phyloP scores from a whole-genome alignment of 2,113 vertebrate genomes.

The Vulpes ferrilata region DNA sequence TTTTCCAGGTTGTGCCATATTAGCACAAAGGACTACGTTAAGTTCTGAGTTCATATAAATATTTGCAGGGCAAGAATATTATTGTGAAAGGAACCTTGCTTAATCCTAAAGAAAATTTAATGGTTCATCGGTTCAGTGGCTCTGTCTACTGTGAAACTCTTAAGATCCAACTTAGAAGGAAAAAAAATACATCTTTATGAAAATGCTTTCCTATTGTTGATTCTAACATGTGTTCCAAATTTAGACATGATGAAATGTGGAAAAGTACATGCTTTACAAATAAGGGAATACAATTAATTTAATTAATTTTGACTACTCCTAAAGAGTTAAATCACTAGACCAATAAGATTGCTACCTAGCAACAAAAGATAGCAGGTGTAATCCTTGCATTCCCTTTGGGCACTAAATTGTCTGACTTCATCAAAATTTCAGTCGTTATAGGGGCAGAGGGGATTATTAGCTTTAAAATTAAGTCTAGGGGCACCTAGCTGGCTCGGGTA shows the following conservation, averaged over 20 bases:
- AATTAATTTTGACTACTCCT: slow-evolving; percentile 5
- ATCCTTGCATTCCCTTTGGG: neutral
- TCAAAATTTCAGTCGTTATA: neutral
- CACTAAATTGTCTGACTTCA: neutral
- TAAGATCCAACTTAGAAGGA: neutral
- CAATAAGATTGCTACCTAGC: neutral
- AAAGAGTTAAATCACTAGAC: neutral
- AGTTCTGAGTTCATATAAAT: slow-evolving; percentile 34
- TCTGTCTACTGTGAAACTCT: neutral
- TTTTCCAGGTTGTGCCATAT: slow-evolving; percentile 23
- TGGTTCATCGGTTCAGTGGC: neutral
- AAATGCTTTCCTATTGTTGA: neutral
- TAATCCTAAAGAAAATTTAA: neutral
- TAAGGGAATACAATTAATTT: neutral
- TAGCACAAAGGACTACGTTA: neutral
- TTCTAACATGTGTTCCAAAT: neutral
- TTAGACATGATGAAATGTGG: neutral
- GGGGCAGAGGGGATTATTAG: neutral
- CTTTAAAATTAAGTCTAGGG: neutral
- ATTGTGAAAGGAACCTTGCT: neutral
- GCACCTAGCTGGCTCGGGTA: neutral
- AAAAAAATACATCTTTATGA: neutral
- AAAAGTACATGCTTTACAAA: neutral
- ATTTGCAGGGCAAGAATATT: neutral
- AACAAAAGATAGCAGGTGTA: neutral